These are phyloP conservation scores for Chymomyza fuscimana DNA, from an alignment of 2,888 invertebrate genomes.

Conservation along the genomic window DNA sequence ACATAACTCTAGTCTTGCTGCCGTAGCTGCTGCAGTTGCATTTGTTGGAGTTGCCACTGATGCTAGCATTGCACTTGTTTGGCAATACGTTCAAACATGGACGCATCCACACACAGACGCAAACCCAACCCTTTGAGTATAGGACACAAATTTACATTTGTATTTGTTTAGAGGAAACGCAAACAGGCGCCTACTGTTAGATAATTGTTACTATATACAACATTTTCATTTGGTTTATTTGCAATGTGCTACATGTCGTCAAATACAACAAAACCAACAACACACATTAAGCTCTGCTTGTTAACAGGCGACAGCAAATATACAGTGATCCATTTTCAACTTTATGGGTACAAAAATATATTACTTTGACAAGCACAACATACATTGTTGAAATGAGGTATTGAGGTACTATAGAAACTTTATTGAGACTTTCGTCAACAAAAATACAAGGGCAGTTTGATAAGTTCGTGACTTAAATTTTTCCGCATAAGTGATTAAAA, in stretches of 20 bases:
- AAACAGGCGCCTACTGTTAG: conserved; percentile 29
- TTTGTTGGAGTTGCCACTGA: not conserved
- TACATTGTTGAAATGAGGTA: no score
- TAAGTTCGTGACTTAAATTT: no score
- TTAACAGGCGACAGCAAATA: not conserved
- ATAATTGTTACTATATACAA: conserved; percentile 66
- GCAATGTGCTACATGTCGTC: conserved; percentile 40
- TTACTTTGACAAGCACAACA: not conserved
- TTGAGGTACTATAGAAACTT: no score
- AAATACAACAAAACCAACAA: conserved; percentile 25
- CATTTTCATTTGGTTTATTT: conserved; percentile 62
- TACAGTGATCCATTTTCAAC: not conserved
- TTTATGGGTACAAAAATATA: not conserved
- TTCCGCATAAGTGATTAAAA: no score
- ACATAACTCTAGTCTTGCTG: not conserved
- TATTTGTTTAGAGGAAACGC: conserved; percentile 13
- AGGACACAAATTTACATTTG: conserved; percentile 14
- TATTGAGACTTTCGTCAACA: no score
- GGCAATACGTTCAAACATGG: conserved; percentile 26
- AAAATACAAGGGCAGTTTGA: no score
- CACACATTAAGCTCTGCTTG: conserved; percentile 10
- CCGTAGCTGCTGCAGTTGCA: not conserved
- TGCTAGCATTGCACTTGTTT: conserved; percentile 2
- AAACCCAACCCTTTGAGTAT: not conserved
- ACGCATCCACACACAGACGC: conserved; percentile 1